Base-by-base conservation (phyloP, 2,113 vertebrate species). In the Microcebus lehilahytsara region DNA sequence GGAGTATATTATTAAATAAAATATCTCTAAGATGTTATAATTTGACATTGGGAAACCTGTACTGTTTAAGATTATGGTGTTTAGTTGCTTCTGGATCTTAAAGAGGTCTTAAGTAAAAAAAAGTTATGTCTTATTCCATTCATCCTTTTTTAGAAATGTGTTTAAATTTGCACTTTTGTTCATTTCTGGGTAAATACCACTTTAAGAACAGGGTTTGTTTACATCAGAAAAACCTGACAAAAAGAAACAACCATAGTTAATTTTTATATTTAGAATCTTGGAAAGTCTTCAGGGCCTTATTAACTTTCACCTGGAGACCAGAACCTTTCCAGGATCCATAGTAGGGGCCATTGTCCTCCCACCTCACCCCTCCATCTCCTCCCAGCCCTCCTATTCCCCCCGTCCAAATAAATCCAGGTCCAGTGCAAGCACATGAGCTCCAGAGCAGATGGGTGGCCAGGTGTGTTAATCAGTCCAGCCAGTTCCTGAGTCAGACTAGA, bases 361-460 rank as follows among this genome's bases (percentile, higher is more conserved):
- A 9, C 11, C 27, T 30, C 62, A 64, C 62, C 25, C 11, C 27
- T 64, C 27, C 66, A 67, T n/a, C 34, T 14, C 32, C 66, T 49
- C 10, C 9, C 30, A 34, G 32, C 32, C 32, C 32, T 67, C 32
- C 66, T 9, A 19, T 19, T 17, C 34, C 34, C 16, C 32, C 16
- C 66, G 14, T 12, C 13, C 32, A 78, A 40, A 85, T 19, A 53
- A 85, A 69, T 77, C 58, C 56, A 85, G 85, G 64, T 85, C 42
- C 62, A 69, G 27, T 64, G 80, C 89, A 92, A 94, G 34, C 81
- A 71, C 42, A 2, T 11, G 75, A 19, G 49, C n/a, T 34, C 56
- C 64, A 10, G 5, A 74, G 91, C 96, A 97, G 95, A 89, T 89
- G 96, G 93, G 67, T 85, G 69, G 60, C 88, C 87, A 96, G 94